Conservation (phyloP, 37 sponge, comb jelly and placozoan genomes). For the Tethya wilhelma region DNA sequence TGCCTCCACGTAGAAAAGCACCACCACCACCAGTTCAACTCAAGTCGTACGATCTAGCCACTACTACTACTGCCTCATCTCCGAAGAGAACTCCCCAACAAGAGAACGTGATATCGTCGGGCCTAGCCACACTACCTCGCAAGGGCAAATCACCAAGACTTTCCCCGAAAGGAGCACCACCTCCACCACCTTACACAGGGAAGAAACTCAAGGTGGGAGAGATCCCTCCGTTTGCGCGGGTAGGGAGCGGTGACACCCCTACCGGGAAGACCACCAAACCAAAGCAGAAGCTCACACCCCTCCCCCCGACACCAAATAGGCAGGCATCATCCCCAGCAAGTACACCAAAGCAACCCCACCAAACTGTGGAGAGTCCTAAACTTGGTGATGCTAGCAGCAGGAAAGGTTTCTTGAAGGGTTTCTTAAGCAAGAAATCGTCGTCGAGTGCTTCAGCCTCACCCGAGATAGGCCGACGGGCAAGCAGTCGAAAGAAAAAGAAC, state of each 20-base stretch:
- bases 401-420: no score
- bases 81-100: neutral
- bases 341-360: neutral
- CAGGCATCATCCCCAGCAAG: neutral
- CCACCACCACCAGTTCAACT: slow-evolving; percentile 13
- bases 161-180: neutral
- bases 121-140: neutral
- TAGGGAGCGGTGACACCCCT: neutral
- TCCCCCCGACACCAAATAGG: neutral
- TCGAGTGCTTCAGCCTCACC: no score
- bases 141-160: neutral
- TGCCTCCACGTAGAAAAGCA: neutral
- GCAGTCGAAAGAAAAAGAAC: neutral
- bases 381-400: neutral
- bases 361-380: neutral
- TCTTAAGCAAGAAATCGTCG: no score
- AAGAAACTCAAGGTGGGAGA: neutral
- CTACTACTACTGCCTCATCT: neutral
- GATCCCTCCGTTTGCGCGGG: no score
- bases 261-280: neutral
- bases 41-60: neutral
- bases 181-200: neutral
- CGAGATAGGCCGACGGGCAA: no score
- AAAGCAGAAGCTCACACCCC: neutral
- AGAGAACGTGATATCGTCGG: neutral